Percentiles rank a stretch among this genome's conserved stretches.
phyloP scores from a whole-genome alignment of 2,797 vertebrate species.

The Labroides dimidiatus region DNA sequence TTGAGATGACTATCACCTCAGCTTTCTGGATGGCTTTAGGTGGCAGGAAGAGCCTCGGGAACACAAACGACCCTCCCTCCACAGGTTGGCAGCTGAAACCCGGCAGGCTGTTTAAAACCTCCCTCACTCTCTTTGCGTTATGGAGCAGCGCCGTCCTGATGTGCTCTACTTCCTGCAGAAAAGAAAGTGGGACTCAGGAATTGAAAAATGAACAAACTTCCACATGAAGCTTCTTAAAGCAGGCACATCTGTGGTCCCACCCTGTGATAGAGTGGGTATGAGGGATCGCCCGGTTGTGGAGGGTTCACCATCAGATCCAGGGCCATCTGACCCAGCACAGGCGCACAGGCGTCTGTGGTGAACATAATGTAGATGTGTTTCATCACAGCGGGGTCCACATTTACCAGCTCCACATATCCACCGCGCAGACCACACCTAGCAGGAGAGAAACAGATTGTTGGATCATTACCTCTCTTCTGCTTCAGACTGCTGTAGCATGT shows the following conservation, averaged over 20 bases:
- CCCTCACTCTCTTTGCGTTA: constrained; percentile 55
- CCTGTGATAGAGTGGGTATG: constrained; percentile 65
- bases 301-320: constrained; percentile 78
- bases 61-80: constrained; percentile 74
- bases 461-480: neutral
- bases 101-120: constrained; percentile 69
- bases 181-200: neutral
- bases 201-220: neutral
- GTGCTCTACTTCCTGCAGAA: constrained; percentile 72
- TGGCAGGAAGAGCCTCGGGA: constrained; percentile 77
- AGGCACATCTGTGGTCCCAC: constrained; percentile 46
- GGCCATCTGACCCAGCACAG: constrained; percentile 77
- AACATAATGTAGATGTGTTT: constrained; percentile 29
- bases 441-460: neutral
- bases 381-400: constrained; percentile 74
- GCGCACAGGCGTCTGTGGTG: neutral
- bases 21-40: constrained; percentile 71
- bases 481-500: no score
- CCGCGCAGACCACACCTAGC: constrained; percentile 81
- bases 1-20: constrained; percentile 63
- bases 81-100: constrained; percentile 76
- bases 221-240: neutral
- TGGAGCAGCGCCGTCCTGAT: constrained; percentile 47
- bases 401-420: constrained; percentile 83
- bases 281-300: constrained; percentile 79